A percentile compares a stretch with the other conserved stretches of the same genome.
Conservation (phyloP, 2,797 vertebrate genomes). For the Phrynocephalus vlangalii region DNA sequence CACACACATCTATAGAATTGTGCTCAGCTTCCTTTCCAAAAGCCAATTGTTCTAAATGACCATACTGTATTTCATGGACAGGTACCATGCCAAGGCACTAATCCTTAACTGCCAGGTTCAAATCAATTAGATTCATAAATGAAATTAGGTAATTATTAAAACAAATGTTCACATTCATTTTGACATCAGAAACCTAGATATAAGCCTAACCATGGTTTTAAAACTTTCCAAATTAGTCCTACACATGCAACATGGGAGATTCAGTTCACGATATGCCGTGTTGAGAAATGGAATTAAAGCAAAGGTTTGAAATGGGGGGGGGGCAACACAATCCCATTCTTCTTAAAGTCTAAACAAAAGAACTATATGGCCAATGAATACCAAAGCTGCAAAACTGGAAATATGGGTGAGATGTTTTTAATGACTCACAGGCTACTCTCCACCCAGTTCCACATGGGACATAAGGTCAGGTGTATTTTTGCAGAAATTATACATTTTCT, state of each 20-base stretch:
- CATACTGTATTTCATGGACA: background rate
- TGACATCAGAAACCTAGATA: slow-evolving; percentile 1
- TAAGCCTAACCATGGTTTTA: background rate
- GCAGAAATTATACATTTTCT: too few species aligned
- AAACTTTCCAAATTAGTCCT: slow-evolving; percentile 20
- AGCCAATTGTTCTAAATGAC: background rate
- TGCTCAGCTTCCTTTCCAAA: background rate
- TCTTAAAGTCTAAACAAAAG: too few species aligned
- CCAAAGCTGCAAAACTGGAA: too few species aligned
- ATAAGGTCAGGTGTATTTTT: too few species aligned
- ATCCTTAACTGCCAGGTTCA: background rate
- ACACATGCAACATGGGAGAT: slow-evolving; percentile 5
- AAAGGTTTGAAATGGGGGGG: too few species aligned
- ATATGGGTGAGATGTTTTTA: too few species aligned
- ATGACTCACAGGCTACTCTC: too few species aligned
- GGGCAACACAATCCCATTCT: too few species aligned
- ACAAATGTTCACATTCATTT: slow-evolving; percentile 19
- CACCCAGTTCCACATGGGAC: too few species aligned
- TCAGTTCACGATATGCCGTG: background rate
- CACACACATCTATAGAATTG: background rate
- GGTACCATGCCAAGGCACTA: background rate
- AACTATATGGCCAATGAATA: too few species aligned
- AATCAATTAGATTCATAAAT: slow-evolving; percentile 5
- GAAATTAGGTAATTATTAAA: slow-evolving; percentile 11
- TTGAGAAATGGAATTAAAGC: background rate